Base-by-base conservation (phyloP, 2,888 invertebrate genomes). In the Harmothoe impar region DNA sequence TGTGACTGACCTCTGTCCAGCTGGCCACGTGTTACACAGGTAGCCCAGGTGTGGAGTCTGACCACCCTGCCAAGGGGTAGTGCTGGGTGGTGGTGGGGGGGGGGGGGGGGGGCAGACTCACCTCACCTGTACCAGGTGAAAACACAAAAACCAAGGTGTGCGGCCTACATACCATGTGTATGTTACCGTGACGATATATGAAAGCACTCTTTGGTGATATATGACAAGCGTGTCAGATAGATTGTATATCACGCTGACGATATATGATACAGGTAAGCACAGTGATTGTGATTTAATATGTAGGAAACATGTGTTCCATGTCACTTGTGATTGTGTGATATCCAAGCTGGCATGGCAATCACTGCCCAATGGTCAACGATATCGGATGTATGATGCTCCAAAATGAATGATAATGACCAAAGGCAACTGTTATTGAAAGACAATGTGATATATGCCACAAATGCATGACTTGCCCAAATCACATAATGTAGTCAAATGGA, bases 111-210 rank as follows among this genome's bases (percentile, higher is more conserved):
- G 62, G 15, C 3, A 15, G 62, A n/a, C 23, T 62, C 62, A 5
- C 3, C 62, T 72, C 72, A 72, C 72, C 72, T 72, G 72, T 72
- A 25, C 31, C 72, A 72, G 72, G 72, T 72, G 31, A 72, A 72
- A 72, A 62, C 15, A n/a, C 43, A 43, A 43, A 62, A 62, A 62
- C 20, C 62, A 62, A 62, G 62, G 62, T 62, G 62, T 62, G 62
- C 62, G 62, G 62, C 62, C 62, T 62, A 62, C 62, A 62, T 62
- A 62, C 62, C 62, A n/a, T 20, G 62, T 62, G 62, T 62, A 62
- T 20, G 62, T 43, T n/a, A 62, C 62, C 62, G 62, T 62, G 62
- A 62, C 62, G 62, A n/a, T n/a, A 15, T n/a, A n/a, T 62, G 62
- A 62, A 62, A 62, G 62, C 7, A n/a, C 62, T 7, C 62, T 62